Percentiles rank a stretch among this genome's conserved stretches.
phyloP scores from a whole-genome alignment of 2,113 vertebrate species.

The Antidorcas marsupialis region DNA sequence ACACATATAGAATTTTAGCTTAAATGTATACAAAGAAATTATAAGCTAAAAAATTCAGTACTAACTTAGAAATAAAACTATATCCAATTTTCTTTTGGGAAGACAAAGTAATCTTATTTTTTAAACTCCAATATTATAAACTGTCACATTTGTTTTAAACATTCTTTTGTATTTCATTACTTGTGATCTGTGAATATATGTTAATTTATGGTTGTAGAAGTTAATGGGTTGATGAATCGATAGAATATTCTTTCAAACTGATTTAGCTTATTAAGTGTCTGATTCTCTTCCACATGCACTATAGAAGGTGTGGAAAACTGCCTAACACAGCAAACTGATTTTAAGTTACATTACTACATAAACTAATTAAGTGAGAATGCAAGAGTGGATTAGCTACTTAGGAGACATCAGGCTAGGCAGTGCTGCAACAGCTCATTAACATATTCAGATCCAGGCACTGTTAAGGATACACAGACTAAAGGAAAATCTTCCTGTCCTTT shows the following conservation, averaged over 20 bases:
- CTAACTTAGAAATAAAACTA: neutral
- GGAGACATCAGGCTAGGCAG: neutral
- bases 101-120: neutral
- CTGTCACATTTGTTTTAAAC: neutral
- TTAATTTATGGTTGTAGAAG: neutral
- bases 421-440: neutral
- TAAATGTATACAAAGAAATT: neutral
- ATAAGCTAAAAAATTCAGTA: neutral
- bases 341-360: neutral
- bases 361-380: neutral
- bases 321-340: neutral
- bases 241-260: neutral
- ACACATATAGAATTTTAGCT: neutral
- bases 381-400: neutral
- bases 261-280: neutral
- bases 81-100: neutral
- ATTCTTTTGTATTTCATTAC: neutral
- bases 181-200: neutral
- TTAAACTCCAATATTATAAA: neutral
- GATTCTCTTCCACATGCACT: neutral
- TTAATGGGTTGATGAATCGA: neutral
- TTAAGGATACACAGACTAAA: neutral
- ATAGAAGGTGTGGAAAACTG: neutral
- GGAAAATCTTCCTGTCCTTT: neutral
- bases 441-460: neutral